phyloP scores from a whole-genome alignment of 2,113 vertebrate species.

The Asarcornis scutulata region DNA sequence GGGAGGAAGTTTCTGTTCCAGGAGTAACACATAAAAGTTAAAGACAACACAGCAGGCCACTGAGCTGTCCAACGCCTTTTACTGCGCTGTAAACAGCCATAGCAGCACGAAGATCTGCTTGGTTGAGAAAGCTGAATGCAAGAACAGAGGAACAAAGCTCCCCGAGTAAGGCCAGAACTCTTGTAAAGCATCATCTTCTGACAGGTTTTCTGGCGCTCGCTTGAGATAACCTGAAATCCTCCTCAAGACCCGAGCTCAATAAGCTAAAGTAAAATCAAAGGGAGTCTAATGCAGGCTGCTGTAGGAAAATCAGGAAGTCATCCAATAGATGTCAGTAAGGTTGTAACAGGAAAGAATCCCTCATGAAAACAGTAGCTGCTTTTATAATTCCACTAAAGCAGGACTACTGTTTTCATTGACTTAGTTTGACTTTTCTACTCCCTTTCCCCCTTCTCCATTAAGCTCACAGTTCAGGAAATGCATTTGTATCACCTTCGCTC shows the following conservation, averaged over 20 bases:
- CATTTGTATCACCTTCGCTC: background rate
- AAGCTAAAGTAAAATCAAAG: background rate
- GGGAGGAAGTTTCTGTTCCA: background rate
- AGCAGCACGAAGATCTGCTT: background rate
- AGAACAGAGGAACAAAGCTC: background rate
- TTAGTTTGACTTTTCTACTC: background rate
- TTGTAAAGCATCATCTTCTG: background rate
- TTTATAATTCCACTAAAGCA: background rate
- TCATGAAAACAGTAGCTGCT: background rate
- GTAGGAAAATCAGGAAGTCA: background rate
- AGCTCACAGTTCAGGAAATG: fast-evolving
- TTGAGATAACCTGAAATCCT: background rate
- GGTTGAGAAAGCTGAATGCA: background rate
- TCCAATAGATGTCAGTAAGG: background rate
- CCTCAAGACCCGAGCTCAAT: background rate
- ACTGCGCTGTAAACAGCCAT: slow-evolving; percentile 8
- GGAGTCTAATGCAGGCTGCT: background rate
- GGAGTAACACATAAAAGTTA: slow-evolving; percentile 11
- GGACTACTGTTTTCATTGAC: background rate
- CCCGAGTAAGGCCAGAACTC: background rate
- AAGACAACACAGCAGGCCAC: background rate
- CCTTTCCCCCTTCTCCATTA: background rate
- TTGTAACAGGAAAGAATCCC: background rate
- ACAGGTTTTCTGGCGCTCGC: background rate
- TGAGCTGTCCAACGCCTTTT: background rate